Evolutionary conservation across 1,140 invertebrate species (phyloP).

Genomic region (Wasmannia auropunctata): DNA sequence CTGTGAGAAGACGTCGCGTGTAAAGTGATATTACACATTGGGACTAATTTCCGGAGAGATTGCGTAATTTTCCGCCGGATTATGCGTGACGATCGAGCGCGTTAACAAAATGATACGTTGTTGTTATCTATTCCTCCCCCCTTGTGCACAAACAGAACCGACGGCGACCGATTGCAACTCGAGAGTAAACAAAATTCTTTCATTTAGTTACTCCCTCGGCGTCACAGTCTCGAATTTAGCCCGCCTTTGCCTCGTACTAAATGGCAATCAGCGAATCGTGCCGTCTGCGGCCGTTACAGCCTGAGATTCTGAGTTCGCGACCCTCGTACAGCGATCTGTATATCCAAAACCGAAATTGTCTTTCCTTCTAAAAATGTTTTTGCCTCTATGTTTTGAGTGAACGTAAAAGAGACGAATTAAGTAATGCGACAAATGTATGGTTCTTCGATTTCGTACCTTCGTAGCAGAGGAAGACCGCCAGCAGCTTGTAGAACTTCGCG

Average conservation of each 20-base stretch:
- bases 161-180: neutral
- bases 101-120: conserved; percentile 49
- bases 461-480: conserved; percentile 59
- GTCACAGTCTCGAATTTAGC: conserved; percentile 11
- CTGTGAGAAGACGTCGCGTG: conserved; percentile 59
- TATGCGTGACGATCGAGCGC: conserved; percentile 56
- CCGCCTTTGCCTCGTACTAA: neutral
- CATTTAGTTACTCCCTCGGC: neutral
- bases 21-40: conserved; percentile 43
- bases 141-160: neutral
- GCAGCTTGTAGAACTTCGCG: conserved; percentile 20
- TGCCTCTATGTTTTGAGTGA: neutral
- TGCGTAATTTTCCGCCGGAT: conserved; percentile 62
- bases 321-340: neutral
- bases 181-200: conserved; percentile 13
- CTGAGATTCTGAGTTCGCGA: neutral
- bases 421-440: neutral
- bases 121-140: conserved; percentile 1
- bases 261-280: conserved; percentile 26
- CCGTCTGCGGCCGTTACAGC: neutral
- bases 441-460: conserved; percentile 52
- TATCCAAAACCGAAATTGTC: neutral
- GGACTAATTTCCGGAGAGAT: conserved; percentile 66
- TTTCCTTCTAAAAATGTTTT: neutral
- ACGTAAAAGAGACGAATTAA: neutral